Base-by-base conservation (phyloP, 2,888 invertebrate genomes). In the Drosophila eohydei region DNA sequence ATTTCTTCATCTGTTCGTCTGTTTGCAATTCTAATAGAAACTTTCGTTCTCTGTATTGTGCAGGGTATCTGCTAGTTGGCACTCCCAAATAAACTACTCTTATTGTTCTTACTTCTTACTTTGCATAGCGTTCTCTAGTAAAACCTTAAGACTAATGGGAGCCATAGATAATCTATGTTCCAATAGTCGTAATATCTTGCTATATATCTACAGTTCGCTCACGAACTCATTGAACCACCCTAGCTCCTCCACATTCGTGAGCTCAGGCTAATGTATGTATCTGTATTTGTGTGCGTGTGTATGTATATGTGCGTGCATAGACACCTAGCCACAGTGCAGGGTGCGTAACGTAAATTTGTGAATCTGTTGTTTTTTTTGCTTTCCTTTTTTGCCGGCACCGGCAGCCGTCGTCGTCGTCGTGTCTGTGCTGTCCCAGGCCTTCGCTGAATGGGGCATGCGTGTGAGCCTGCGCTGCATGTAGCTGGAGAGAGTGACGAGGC, bases 341-440 rank as follows among this genome's bases (percentile, higher is more conserved):
- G 78, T 87, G 87, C 83, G 86, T 83, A 83, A 56, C 80, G 88
- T 87, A 78, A 80, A 78, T 66, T 80, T 70, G 71, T 56, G 54
- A 57, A 52, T 69, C 41, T 65, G 34, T 16, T 61, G 16, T 48
- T 28, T 41, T 41, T 40, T 12, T 5, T 60, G 51, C 52, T 44
- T 40, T 43, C 36, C 38, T 34, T 43, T 74, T 77, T 80, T 81
- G 62, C 81, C 88, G 86, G 83, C 83, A 51, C 62, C 73, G 73
- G 67, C 59, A 55, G 60, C 28, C 57, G 46, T 14, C 30, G 30
- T 14, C 38, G 36, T 43, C 52, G 52, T 44, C 30, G 21, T 30
- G 52, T 68, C 67, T 67, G 61, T 65, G 52, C 56, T 30, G 40
- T 36, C 36, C 28, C 28, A 32, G 48, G 63, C 28, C 50, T 12